Base-by-base conservation (phyloP, 2,113 vertebrate species). In the Varanus komodoensis region DNA sequence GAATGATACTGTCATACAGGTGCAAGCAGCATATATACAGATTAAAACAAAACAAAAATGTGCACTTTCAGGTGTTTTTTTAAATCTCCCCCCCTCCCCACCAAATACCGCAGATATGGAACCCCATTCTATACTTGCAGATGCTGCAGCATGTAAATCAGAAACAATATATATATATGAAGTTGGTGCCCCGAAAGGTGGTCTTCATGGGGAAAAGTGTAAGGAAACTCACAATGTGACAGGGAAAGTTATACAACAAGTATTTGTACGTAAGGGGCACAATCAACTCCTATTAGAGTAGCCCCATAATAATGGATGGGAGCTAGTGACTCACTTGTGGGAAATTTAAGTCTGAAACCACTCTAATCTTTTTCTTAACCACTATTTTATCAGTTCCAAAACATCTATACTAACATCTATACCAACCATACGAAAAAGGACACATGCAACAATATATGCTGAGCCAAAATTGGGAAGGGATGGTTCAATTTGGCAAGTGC, bases 1-100 rank as follows among this genome's bases (percentile, higher is more conserved):
- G 89, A 82, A 91, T 89, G 57, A 92, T 61, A 84, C 1, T 6
- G 27, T 94, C 89, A 94, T 5, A 68, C 68, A 87, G 54, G 84
- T 44, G 38, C 38, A 48, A 32, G 21, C 4, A 86, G 3, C 2
- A 34, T 27, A 78, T 1, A 29, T 17, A 61, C n/a, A 67, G 11
- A 9, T 8, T 0, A 67, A 69, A 32, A 57, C 11, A 80, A 23
- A 32, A 6, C 21, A 68, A 73, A 83, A 78, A 54, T 68, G 38
- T 29, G 0, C 25, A 38, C 27, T 19, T 82, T 82, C 78, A 57
- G 14, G n/a, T 71, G 48, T 71, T 4, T 38, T 82, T 87, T 61
- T 32, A 19, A 19, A 21, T 54, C 7, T 69, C 25, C 67, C 50
- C 2, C 6, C 8, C 12, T 17, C 50, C 12, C 29, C n/a, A 32